phyloP scores from a whole-genome alignment of 2,888 invertebrate species.

The Stramonita haemastoma region DNA sequence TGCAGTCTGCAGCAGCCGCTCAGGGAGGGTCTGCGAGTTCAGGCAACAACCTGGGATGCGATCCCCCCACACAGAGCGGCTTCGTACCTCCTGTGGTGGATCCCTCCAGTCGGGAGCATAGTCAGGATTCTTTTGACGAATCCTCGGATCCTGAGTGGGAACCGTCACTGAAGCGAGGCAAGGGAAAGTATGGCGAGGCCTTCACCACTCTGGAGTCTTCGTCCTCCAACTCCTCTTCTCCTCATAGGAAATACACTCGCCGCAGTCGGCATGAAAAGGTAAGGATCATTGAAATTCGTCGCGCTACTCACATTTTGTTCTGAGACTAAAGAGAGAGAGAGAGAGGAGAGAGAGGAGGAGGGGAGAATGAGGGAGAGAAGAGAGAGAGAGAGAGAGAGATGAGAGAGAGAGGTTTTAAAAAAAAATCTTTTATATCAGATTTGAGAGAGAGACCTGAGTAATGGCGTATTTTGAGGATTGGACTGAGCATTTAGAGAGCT shows the following conservation, averaged over 20 bases:
- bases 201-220: neutral
- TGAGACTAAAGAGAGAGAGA: too few relatives aligned
- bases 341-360: too few relatives aligned
- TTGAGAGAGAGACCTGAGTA: too few relatives aligned
- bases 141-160: conserved; percentile 60
- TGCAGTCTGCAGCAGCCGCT: conserved; percentile 80
- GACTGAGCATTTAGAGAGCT: too few relatives aligned
- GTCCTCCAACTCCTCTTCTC: conserved; percentile 31
- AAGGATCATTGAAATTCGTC: neutral
- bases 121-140: conserved; percentile 57
- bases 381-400: too few relatives aligned
- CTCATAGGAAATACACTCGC: conserved; percentile 50
- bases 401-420: too few relatives aligned
- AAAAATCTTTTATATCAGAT: too few relatives aligned
- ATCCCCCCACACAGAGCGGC: conserved; percentile 85
- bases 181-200: neutral
- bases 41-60: conserved; percentile 47
- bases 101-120: conserved; percentile 55
- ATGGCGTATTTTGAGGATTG: too few relatives aligned
- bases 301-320: too few relatives aligned
- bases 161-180: conserved; percentile 53
- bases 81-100: conserved; percentile 88
- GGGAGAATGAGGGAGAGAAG: too few relatives aligned
- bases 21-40: neutral
- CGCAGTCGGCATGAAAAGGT: conserved; percentile 51